Evolutionary conservation across 1,140 invertebrate genomes (phyloP).

Genomic region (Dendrolimus punctatus): DNA sequence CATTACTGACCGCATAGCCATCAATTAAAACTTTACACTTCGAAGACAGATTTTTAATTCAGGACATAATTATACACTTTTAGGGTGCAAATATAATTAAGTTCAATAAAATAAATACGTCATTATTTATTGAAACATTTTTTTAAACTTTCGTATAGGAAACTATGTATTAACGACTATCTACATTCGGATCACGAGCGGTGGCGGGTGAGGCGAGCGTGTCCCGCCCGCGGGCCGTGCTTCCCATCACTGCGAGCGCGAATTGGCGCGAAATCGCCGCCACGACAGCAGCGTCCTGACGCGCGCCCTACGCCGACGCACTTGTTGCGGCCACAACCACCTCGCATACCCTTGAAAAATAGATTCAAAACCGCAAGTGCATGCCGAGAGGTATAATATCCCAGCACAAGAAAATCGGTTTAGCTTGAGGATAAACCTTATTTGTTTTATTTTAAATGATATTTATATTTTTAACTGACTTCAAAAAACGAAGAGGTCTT

Average conservation of each 20-base stretch:
- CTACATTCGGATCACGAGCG: conserved; percentile 20
- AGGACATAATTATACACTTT: neutral
- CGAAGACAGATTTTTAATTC: conserved; percentile 5
- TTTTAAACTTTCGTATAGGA: conserved; percentile 8
- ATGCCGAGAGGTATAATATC: too few species aligned
- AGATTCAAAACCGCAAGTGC: conserved; percentile 15
- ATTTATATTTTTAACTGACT: too few species aligned
- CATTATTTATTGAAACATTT: neutral
- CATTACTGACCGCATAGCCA: conserved; percentile 9
- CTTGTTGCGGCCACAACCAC: conserved; percentile 46
- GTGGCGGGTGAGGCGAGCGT: conserved; percentile 26
- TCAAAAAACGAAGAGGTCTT: too few species aligned
- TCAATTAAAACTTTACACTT: conserved; percentile 14
- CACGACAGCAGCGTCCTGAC: conserved; percentile 23
- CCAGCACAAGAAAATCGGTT: too few species aligned
- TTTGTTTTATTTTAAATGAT: too few species aligned
- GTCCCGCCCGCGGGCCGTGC: conserved; percentile 47
- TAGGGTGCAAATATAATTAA: too few species aligned
- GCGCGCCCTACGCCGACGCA: conserved; percentile 46
- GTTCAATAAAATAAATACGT: too few species aligned
- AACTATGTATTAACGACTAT: conserved; percentile 18
- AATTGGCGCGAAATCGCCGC: conserved; percentile 49
- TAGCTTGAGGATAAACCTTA: too few species aligned
- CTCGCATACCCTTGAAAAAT: conserved; percentile 43
- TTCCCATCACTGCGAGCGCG: conserved; percentile 53